These are phyloP conservation scores for Axinella damicornis DNA, from an alignment of 37 sponge, comb jelly and placozoan genomes.

Conservation along the genomic window DNA sequence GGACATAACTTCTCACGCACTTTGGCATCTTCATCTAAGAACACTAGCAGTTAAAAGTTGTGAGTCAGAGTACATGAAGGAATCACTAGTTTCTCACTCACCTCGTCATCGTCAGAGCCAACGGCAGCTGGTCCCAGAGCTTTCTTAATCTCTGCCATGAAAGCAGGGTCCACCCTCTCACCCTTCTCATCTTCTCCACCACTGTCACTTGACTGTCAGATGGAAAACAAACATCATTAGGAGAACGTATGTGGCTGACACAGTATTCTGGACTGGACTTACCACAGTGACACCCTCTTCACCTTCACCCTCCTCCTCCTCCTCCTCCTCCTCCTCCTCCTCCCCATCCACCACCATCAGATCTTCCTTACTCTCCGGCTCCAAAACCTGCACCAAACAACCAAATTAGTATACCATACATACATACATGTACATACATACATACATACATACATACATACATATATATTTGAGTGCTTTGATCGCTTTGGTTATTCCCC, in stretches of 20 bases:
- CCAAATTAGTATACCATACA: too few species aligned
- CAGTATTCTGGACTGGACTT: too few species aligned
- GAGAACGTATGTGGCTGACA: too few species aligned
- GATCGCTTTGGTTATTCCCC: too few species aligned
- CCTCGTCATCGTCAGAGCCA: conserved; percentile 51
- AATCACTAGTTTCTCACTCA: too few species aligned
- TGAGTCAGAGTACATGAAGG: too few species aligned
- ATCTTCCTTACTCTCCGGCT: conserved; percentile 47
- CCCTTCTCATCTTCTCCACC: conserved; percentile 2
- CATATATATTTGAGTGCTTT: too few species aligned
- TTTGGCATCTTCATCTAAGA: too few species aligned
- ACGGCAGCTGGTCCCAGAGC: conserved; percentile 70
- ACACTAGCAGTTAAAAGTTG: too few species aligned
- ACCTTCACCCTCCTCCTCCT: conserved; percentile 22
- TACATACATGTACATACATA: background rate
- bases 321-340: conserved; percentile 22
- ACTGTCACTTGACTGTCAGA: background rate
- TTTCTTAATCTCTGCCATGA: conserved; percentile 48
- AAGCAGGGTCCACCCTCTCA: conserved; percentile 51
- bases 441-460: too few species aligned
- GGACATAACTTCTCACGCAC: too few species aligned
- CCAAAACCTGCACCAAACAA: conserved; percentile 50
- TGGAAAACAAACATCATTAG: too few species aligned
- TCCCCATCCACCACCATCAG: conserved; percentile 39
- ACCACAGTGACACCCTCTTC: background rate